A percentile compares a stretch with the other conserved stretches of the same genome.
phyloP scores from a whole-genome alignment of 2,888 invertebrate genomes.

The Drosophila setosimentum region DNA sequence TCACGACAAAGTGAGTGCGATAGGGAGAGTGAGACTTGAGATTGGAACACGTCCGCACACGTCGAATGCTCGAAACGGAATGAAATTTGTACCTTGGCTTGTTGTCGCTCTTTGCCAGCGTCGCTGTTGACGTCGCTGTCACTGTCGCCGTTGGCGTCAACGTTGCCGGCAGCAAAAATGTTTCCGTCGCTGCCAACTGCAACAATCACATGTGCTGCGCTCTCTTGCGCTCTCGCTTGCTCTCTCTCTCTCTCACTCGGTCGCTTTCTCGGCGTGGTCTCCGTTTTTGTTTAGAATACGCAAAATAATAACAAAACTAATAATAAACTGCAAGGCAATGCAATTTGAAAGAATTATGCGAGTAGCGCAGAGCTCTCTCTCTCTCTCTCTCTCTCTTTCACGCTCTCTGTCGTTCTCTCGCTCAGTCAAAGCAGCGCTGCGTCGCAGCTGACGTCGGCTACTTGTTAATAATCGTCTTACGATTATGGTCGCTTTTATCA shows the following conservation, averaged over 20 bases:
- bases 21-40: slow-evolving; percentile 31
- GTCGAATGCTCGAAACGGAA: slow-evolving; percentile 84
- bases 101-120: slow-evolving; percentile 41
- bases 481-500: slow-evolving; percentile 63
- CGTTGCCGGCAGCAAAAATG: slow-evolving; percentile 19
- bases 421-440: slow-evolving; percentile 6
- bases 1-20: slow-evolving; percentile 33
- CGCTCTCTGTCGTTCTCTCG: slow-evolving; percentile 1
- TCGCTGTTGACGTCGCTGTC: slow-evolving; percentile 22
- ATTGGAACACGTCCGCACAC: slow-evolving; percentile 80
- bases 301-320: slow-evolving; percentile 84
- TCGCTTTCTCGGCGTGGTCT: slow-evolving; percentile 33
- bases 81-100: slow-evolving; percentile 80
- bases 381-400: slow-evolving; percentile 5
- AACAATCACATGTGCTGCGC: slow-evolving; percentile 43
- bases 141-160: slow-evolving; percentile 16
- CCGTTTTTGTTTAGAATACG: slow-evolving; percentile 83
- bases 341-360: slow-evolving; percentile 68
- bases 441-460: slow-evolving; percentile 52
- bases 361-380: slow-evolving; percentile 7
- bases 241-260: slow-evolving; percentile 22
- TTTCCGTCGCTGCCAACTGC: slow-evolving; percentile 23
- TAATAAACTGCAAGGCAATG: slow-evolving; percentile 78
- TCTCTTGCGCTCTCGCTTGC: slow-evolving; percentile 18
- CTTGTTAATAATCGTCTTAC: slow-evolving; percentile 83